phyloP scores from a whole-genome alignment of 1,140 invertebrate species.

The Heterodera schachtii region DNA sequence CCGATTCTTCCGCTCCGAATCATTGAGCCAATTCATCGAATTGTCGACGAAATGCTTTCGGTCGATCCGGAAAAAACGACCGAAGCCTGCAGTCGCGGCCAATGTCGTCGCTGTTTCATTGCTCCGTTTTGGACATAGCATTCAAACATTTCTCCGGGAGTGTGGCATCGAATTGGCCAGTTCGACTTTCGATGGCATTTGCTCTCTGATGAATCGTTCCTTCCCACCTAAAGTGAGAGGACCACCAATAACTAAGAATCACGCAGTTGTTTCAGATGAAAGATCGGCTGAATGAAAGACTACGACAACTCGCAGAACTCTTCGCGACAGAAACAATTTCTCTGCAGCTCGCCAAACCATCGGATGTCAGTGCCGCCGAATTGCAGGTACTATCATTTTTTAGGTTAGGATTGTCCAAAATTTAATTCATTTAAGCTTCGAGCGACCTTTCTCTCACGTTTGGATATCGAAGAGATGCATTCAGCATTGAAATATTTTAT shows the following conservation, averaged over 20 bases:
- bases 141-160: constrained; percentile 11
- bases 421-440: constrained; percentile 38
- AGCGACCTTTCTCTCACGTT: constrained; percentile 48
- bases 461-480: constrained; percentile 19
- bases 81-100: constrained; percentile 43
- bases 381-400: constrained; percentile 34
- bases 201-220: no score
- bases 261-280: constrained; percentile 30
- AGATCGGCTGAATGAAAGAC: constrained; percentile 27
- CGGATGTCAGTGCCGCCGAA: constrained; percentile 41
- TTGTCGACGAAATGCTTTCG: constrained; percentile 38
- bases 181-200: neutral
- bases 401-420: neutral
- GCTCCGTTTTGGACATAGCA: constrained; percentile 46
- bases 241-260: neutral
- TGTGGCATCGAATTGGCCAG: constrained; percentile 8
- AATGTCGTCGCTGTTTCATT: constrained; percentile 50
- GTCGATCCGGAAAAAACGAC: constrained; percentile 43
- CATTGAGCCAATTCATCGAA: constrained; percentile 36
- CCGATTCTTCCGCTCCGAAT: constrained; percentile 38
- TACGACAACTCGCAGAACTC: constrained; percentile 38
- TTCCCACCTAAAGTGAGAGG: neutral
- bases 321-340: constrained; percentile 53
- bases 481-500: constrained; percentile 32
- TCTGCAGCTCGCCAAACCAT: constrained; percentile 28